A percentile compares a stretch with the other conserved stretches of the same genome.
Evolutionary conservation across 2,113 vertebrate species (phyloP).

Genomic region (Isichthys henryi): DNA sequence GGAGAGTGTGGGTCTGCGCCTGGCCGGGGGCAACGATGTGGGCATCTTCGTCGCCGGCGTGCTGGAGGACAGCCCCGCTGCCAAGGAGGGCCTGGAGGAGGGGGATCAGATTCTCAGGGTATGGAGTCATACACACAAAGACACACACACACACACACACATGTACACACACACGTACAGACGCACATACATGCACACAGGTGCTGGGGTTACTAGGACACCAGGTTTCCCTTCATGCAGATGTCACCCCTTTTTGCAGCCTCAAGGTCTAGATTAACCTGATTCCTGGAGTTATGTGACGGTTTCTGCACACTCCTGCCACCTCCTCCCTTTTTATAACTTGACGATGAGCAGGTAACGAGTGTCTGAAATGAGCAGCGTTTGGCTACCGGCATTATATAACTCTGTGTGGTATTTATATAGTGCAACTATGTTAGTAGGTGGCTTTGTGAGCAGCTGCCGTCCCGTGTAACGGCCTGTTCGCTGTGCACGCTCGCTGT

Average conservation of each 20-base stretch:
- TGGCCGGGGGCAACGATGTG: constrained; percentile 95
- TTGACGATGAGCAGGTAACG: constrained; percentile 26
- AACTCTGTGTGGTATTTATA: neutral
- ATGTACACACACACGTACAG: neutral
- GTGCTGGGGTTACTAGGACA: constrained; percentile 22
- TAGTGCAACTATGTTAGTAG: neutral
- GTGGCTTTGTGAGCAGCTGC: constrained; percentile 39
- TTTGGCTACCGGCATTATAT: neutral
- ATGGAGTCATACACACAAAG: constrained; percentile 36
- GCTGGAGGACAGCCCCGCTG: constrained; percentile 92
- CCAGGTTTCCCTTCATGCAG: neutral
- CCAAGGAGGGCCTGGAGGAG: constrained; percentile 96
- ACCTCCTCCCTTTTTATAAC: neutral
- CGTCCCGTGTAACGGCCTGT: constrained; percentile 15
- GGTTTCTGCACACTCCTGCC: neutral
- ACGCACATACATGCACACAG: neutral
- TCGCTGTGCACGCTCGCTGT: constrained; percentile 26
- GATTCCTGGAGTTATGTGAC: neutral
- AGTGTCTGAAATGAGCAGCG: neutral
- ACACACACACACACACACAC: neutral
- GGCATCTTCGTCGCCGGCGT: constrained; percentile 98
- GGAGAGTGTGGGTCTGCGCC: constrained; percentile 92
- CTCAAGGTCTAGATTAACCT: neutral
- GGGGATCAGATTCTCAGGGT: constrained; percentile 99
- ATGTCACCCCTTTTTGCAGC: neutral